Conservation (phyloP, 2,888 invertebrate genomes). For the Clanis bilineata region DNA sequence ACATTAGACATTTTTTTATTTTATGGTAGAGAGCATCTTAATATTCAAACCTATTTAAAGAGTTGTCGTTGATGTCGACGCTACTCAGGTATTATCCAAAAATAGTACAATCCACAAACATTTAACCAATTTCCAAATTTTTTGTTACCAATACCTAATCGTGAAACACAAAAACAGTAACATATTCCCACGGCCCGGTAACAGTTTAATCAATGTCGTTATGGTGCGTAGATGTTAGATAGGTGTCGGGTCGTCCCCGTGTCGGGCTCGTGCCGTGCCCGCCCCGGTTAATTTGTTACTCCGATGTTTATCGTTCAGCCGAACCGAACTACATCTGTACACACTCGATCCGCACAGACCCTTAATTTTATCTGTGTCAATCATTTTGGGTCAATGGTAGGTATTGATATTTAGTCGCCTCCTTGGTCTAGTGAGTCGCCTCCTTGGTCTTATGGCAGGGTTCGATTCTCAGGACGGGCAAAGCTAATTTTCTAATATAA, state of each 20-base stretch:
- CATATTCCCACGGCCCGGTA: conserved; percentile 32
- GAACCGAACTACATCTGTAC: conserved; percentile 50
- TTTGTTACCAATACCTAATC: conserved; percentile 14
- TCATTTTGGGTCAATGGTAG: conserved; percentile 32
- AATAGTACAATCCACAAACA: neutral
- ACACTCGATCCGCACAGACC: conserved; percentile 47
- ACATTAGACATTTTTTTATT: too few relatives aligned
- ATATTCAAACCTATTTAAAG: neutral
- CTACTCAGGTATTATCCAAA: neutral
- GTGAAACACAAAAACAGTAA: conserved; percentile 26
- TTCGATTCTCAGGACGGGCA: too few relatives aligned
- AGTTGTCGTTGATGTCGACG: neutral
- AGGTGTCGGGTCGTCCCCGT: conserved; percentile 30
- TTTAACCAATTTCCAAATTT: conserved; percentile 2
- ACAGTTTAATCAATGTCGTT: conserved; percentile 67
- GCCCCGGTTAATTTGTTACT: conserved; percentile 68
- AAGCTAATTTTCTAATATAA: too few relatives aligned
- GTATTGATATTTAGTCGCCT: too few relatives aligned
- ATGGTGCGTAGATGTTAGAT: conserved; percentile 58
- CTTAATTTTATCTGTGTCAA: conserved; percentile 55
- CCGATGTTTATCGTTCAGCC: conserved; percentile 43
- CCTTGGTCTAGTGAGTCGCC: too few relatives aligned
- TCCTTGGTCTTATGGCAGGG: too few relatives aligned
- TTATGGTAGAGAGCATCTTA: neutral
- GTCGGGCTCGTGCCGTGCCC: conserved; percentile 37